Evolutionary conservation across 2,113 vertebrate species (phyloP).

Genomic region (Cisticola juncidis): DNA sequence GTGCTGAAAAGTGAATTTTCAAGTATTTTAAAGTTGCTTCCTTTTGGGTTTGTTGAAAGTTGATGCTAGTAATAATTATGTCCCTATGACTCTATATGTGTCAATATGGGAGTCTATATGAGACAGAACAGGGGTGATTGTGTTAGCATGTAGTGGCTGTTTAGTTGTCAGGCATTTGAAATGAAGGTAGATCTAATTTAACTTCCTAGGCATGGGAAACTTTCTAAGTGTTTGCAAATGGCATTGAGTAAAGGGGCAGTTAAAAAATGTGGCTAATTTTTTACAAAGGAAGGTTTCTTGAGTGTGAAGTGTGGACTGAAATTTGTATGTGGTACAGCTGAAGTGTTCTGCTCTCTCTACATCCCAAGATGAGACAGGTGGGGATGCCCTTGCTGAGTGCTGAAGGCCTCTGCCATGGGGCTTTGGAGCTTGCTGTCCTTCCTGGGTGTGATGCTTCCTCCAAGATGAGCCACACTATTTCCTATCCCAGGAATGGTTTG

Average conservation of each 20-base stretch:
- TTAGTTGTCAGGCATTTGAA: background rate
- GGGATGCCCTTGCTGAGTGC: background rate
- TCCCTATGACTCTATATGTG: background rate
- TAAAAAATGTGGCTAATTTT: background rate
- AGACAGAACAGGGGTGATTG: background rate
- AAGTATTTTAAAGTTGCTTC: background rate
- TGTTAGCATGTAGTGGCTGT: background rate
- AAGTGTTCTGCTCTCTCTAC: background rate
- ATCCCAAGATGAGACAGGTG: background rate
- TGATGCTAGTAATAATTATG: background rate
- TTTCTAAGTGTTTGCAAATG: background rate
- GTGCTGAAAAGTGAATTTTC: background rate
- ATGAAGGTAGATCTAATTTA: background rate
- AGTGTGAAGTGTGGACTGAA: background rate
- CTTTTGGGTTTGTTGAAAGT: background rate
- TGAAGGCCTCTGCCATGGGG: background rate
- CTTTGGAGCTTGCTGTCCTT: background rate
- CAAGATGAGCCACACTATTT: background rate
- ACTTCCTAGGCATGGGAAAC: background rate
- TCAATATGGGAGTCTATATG: background rate
- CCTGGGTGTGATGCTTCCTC: background rate
- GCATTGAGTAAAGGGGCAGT: background rate
- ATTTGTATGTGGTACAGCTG: rapidly evolving
- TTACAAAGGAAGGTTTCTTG: background rate
- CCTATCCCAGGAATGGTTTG: background rate